Conservation (phyloP, 1,140 invertebrate genomes). For the Cydia pomonella region DNA sequence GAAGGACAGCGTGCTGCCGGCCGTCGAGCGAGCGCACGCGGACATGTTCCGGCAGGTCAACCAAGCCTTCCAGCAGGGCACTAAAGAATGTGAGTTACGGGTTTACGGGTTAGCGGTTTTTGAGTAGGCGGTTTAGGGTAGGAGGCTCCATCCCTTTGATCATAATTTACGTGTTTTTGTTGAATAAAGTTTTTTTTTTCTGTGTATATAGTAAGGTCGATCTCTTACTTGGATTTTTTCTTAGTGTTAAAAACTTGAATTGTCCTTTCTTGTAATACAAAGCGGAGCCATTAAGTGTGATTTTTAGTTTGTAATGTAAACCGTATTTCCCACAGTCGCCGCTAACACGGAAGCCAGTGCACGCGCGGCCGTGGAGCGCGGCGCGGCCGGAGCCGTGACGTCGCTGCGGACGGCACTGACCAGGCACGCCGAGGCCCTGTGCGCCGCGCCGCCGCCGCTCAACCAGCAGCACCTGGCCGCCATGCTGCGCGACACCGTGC, state of each 20-base stretch:
- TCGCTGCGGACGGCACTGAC: conserved; percentile 52
- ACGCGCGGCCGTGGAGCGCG: conserved; percentile 59
- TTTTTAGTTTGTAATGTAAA: neutral
- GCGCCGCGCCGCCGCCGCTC: conserved; percentile 42
- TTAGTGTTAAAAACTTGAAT: no score
- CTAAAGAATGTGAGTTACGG: conserved; percentile 90
- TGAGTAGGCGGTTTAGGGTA: no score
- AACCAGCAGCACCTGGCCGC: conserved; percentile 41
- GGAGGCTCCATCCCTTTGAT: no score
- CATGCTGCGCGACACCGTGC: conserved; percentile 52
- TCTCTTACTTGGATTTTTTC: no score
- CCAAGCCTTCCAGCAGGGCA: conserved; percentile 91
- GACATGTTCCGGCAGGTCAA: conserved; percentile 94
- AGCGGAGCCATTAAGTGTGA: neutral
- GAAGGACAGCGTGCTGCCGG: conserved; percentile 87
- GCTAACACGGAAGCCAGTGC: conserved; percentile 58
- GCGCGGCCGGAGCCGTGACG: conserved; percentile 48
- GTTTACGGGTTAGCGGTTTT: no score
- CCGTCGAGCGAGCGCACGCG: conserved; percentile 91
- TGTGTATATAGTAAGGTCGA: no score
- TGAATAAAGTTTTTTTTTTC: no score
- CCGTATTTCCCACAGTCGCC: conserved; percentile 42
- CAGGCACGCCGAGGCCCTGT: conserved; percentile 52
- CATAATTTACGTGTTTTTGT: no score
- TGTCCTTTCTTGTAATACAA: no score